A percentile compares a stretch with the other conserved stretches of the same genome.
Evolutionary conservation across 2,888 invertebrate genomes (phyloP).

Genomic region (Alsophila aescularia): DNA sequence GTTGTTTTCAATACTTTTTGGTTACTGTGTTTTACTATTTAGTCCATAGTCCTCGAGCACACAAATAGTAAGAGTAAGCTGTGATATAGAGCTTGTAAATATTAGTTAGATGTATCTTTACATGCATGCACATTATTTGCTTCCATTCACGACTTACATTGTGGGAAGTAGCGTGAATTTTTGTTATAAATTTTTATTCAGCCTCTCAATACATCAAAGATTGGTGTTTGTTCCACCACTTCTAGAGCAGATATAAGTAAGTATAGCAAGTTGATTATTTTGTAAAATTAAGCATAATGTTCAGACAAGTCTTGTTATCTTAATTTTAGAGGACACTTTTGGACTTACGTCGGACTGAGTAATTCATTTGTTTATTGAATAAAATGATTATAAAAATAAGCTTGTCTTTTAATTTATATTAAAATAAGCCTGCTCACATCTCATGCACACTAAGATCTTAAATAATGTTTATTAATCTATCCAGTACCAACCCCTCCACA

Average conservation of each 20-base stretch:
- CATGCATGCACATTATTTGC: conserved; percentile 41
- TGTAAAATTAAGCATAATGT: conserved; percentile 56
- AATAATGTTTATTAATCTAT: too few relatives aligned
- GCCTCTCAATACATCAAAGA: conserved; percentile 12
- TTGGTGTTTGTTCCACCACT: conserved; percentile 27
- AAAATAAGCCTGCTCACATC: too few relatives aligned
- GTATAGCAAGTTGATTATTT: conserved; percentile 37
- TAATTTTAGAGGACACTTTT: conserved; percentile 70
- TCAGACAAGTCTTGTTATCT: conserved; percentile 60
- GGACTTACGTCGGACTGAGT: conserved; percentile 77
- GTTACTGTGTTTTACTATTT: background rate
- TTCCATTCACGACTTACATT: conserved; percentile 34
- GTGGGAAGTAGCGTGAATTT: conserved; percentile 37
- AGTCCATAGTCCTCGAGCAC: conserved; percentile 40
- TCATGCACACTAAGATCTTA: too few relatives aligned
- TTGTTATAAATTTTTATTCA: conserved; percentile 21
- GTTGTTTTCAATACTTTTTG: background rate
- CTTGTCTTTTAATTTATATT: conserved; percentile 22
- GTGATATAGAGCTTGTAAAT: conserved; percentile 82
- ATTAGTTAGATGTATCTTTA: conserved; percentile 51
- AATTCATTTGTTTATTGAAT: conserved; percentile 76
- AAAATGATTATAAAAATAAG: conserved; percentile 57
- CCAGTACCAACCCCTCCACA: too few relatives aligned
- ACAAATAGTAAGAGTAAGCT: conserved; percentile 72
- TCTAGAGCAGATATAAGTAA: conserved; percentile 27